Evolutionary conservation across 2,797 vertebrate genomes (phyloP).

Genomic region (Cirrhinus molitorella): DNA sequence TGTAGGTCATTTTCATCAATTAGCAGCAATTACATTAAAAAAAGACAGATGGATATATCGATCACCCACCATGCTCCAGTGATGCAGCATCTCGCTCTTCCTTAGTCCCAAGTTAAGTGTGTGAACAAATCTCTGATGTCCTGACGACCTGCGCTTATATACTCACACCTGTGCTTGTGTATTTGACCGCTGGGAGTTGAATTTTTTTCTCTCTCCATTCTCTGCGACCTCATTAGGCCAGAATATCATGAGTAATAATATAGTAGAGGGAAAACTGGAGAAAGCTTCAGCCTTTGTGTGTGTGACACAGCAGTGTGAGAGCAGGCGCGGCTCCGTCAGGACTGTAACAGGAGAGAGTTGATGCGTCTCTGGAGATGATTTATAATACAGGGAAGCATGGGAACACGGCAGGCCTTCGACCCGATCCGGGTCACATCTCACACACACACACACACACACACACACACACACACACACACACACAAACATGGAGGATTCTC

Average conservation of each 20-base stretch:
- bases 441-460: background rate
- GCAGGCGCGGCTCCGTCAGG: constrained; percentile 23
- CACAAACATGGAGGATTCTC: background rate
- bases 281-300: constrained; percentile 28
- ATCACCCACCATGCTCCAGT: constrained; percentile 50
- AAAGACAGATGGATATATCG: background rate
- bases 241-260: constrained; percentile 24
- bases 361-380: constrained; percentile 35
- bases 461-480: background rate
- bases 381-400: constrained; percentile 25
- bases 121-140: background rate
- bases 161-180: constrained; percentile 32
- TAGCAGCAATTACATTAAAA: too few relatives aligned
- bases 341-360: constrained; percentile 25
- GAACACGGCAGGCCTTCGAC: background rate
- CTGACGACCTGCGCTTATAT: constrained; percentile 24
- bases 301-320: constrained; percentile 6
- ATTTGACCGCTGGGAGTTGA: background rate
- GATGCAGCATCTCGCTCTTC: constrained; percentile 21
- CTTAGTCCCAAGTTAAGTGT: background rate
- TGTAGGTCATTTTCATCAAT: background rate
- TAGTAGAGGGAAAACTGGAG: background rate
- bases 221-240: constrained; percentile 44
- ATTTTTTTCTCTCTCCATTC: background rate
- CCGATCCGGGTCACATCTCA: constrained; percentile 7